A percentile compares a stretch with the other conserved stretches of the same genome.
Conservation (phyloP, 1,140 invertebrate species). For the Hylaeus anthracinus region DNA sequence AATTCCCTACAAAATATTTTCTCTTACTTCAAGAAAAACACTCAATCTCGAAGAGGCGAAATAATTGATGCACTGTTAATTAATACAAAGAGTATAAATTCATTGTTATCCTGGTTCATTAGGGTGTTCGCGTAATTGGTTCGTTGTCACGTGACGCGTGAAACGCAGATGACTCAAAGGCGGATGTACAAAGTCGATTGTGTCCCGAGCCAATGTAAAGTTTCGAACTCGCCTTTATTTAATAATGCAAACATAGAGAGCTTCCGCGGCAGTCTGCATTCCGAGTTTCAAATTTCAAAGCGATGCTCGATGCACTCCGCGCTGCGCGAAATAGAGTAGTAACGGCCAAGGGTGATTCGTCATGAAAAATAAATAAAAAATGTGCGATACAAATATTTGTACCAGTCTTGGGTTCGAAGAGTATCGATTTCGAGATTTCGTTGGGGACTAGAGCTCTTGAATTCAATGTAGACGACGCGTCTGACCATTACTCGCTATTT, state of each 20-base stretch:
- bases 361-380: too few species aligned
- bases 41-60: not conserved
- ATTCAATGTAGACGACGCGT: too few species aligned
- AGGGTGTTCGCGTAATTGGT: slow-evolving; percentile 48
- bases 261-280: not conserved
- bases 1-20: too few species aligned
- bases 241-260: slow-evolving; percentile 31
- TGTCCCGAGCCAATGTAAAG: not conserved
- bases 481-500: too few species aligned
- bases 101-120: slow-evolving; percentile 39
- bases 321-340: too few species aligned
- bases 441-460: too few species aligned
- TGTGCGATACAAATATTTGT: too few species aligned
- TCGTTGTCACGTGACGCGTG: slow-evolving; percentile 23
- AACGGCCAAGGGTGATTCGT: too few species aligned
- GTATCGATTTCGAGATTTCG: too few species aligned
- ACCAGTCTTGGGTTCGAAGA: too few species aligned
- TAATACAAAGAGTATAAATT: slow-evolving; percentile 47
- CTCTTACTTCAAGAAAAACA: too few species aligned
- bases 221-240: not conserved
- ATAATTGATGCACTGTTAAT: slow-evolving; percentile 8
- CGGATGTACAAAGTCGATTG: not conserved
- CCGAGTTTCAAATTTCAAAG: not conserved
- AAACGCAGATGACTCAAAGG: slow-evolving; percentile 42
- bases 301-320: not conserved